Conservation (phyloP, 2,113 vertebrate species). For the Saguinus imperator region DNA sequence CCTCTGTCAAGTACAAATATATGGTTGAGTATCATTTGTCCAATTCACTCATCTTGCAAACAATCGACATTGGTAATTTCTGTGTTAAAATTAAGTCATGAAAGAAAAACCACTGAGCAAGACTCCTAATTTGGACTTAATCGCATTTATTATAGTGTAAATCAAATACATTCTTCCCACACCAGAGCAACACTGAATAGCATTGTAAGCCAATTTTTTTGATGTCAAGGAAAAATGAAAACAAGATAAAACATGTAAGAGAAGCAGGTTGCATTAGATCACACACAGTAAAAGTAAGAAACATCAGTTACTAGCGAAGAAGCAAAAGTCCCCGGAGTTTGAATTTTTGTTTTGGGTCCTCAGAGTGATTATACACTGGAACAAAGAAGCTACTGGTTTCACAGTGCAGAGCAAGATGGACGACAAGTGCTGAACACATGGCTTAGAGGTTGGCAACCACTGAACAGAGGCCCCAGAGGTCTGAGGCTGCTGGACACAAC, state of each 20-base stretch:
- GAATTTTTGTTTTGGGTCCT: background rate
- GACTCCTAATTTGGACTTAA: background rate
- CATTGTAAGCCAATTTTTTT: background rate
- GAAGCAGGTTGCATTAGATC: background rate
- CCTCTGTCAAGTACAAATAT: background rate
- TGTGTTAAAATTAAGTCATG: background rate
- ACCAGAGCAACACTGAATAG: background rate
- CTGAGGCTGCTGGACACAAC: constrained; percentile 24
- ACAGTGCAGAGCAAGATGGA: background rate
- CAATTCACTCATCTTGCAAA: background rate
- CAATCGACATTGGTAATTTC: background rate
- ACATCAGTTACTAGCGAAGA: background rate
- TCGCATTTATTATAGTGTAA: constrained; percentile 16
- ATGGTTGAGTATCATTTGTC: rapidly evolving
- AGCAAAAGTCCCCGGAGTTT: background rate
- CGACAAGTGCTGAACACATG: background rate
- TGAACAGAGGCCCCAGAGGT: background rate
- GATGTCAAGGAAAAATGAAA: background rate
- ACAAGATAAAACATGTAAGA: background rate
- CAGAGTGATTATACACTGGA: background rate
- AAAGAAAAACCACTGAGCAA: background rate
- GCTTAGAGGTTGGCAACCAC: background rate
- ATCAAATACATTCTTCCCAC: background rate
- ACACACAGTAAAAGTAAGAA: background rate
- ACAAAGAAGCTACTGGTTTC: background rate